Base-by-base conservation (phyloP, 2,888 invertebrate genomes). In the Gymnosoma rotundatum region DNA sequence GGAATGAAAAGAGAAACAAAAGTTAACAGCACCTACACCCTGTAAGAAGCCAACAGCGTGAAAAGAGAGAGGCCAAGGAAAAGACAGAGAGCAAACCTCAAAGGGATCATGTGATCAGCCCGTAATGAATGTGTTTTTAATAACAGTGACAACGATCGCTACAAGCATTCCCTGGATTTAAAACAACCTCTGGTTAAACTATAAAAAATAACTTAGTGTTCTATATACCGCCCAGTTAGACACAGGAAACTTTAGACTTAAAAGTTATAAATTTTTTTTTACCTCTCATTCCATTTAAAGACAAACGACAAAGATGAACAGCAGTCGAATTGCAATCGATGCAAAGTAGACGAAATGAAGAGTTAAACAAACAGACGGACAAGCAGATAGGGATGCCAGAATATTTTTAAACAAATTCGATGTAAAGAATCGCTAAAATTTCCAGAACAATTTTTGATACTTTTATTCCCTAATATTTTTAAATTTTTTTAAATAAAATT, bases 101-200 rank as follows among this genome's bases (percentile, higher is more conserved):
- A 60, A 74, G 67, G 50, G 69, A 80, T 74, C 80, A 69, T 78
- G 64, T 83, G 75, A 82, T 56, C 81, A 87, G 87, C 88, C 88
- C 86, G 91, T 91, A 91, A 91, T 91, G 90, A 91, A 91, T 91
- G 90, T 89, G 90, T 91, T 91, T 91, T 91, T 91, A 91, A 91
- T 91, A 91, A 88, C 89, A 89, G 89, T 89, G 91, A 90, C 91
- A 90, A 90, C 90, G 91, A 90, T 90, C 90, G 90, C 89, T 88
- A 87, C 88, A 87, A 86, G 86, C 75, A 83, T 83, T 85, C 76
- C 66, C 52, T 38, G 56, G 84, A 64, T 56, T 42, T 67, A 60
- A 74, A 66, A 61, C 58, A 69, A 60, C 60, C 58, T 73, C 61
- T 58, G 74, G 69, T 60, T 42, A 66, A 32, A 67, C 25, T 66